These are phyloP conservation scores for Chauna torquata DNA, from an alignment of 2,113 vertebrate species.

Conservation along the genomic window DNA sequence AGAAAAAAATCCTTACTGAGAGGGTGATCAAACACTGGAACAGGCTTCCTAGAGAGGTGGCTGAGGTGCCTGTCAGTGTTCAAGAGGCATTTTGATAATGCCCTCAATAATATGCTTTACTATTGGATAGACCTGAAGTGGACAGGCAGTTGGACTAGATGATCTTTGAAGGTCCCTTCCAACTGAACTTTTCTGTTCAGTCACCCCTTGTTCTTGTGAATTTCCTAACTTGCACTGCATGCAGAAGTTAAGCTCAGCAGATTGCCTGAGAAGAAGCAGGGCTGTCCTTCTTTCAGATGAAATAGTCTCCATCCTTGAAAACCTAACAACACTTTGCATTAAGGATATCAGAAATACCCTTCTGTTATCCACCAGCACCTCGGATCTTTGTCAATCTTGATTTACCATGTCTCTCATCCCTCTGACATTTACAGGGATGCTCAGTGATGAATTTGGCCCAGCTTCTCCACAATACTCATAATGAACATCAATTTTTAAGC, in stretches of 20 bases:
- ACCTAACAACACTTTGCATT: neutral
- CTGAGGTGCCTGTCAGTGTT: neutral
- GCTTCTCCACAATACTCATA: neutral
- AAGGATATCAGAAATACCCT: slow-evolving; percentile 22
- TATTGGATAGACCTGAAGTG: neutral
- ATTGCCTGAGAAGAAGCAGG: slow-evolving; percentile 16
- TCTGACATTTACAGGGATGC: neutral
- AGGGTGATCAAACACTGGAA: neutral
- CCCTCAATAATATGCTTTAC: neutral
- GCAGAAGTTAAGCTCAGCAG: neutral
- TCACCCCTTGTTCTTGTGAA: neutral
- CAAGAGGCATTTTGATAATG: neutral
- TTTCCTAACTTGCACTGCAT: neutral
- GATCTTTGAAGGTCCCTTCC: neutral
- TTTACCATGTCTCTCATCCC: neutral
- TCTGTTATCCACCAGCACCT: neutral
- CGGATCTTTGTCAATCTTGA: neutral
- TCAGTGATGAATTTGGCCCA: neutral
- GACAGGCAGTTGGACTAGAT: neutral
- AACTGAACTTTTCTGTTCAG: neutral
- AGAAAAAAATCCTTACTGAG: neutral
- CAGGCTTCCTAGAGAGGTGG: neutral
- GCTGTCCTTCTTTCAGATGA: neutral
- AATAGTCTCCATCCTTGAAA: neutral
- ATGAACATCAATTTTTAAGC: neutral